phyloP scores from a whole-genome alignment of 2,888 invertebrate species.

The Disparrhopalites patrizii region DNA sequence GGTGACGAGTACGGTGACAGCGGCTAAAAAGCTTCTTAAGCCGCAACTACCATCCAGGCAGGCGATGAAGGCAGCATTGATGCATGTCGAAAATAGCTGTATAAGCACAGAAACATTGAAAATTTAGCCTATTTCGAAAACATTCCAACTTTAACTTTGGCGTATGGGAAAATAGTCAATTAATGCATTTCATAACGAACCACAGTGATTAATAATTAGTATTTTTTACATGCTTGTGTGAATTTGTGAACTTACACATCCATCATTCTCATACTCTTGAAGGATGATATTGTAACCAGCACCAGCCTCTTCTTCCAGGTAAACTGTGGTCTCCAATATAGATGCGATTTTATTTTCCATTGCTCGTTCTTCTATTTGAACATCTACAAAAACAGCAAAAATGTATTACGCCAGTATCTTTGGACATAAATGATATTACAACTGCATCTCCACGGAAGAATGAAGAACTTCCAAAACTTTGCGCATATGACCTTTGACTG shows the following conservation, averaged over 20 bases:
- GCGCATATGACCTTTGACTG: background rate
- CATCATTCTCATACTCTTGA: conserved; percentile 44
- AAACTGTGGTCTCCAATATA: conserved; percentile 39
- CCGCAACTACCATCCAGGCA: conserved; percentile 40
- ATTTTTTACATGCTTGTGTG: background rate
- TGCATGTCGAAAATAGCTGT: conserved; percentile 28
- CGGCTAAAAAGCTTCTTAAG: conserved; percentile 34
- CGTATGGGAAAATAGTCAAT: too few species aligned
- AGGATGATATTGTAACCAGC: conserved; percentile 43
- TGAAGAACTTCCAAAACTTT: too few species aligned
- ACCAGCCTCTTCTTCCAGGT: conserved; percentile 40
- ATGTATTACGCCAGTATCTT: background rate
- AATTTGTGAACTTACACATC: conserved; percentile 37
- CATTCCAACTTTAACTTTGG: background rate
- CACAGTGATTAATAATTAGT: background rate
- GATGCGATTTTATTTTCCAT: conserved; percentile 36
- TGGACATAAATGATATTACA: background rate
- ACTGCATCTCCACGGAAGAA: background rate
- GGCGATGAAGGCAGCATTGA: conserved; percentile 37
- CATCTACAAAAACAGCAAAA: conserved; percentile 13
- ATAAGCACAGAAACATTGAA: conserved; percentile 18
- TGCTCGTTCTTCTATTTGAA: conserved; percentile 34
- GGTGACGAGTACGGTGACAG: conserved; percentile 32
- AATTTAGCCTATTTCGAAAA: too few species aligned
- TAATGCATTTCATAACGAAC: too few species aligned